Percentiles rank a stretch among this genome's conserved stretches.
phyloP scores from a whole-genome alignment of 2,113 vertebrate species.

The Lepisosteus oculatus region DNA sequence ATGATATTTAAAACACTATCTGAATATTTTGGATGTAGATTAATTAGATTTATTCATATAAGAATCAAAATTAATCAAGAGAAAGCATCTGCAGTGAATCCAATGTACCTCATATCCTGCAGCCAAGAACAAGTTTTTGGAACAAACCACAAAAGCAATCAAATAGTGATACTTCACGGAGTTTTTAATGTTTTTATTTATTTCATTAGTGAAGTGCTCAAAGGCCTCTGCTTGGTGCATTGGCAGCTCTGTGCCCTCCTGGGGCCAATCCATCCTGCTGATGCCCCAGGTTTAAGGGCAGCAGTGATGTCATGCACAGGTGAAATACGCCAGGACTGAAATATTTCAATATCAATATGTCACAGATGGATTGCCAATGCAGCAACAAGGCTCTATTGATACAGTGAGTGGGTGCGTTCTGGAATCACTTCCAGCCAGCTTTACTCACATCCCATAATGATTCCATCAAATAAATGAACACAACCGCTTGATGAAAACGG shows the following conservation, averaged over 20 bases:
- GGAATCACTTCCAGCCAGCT: background rate
- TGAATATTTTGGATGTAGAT: no score
- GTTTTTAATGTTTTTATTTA: background rate
- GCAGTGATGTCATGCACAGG: slow-evolving; percentile 38
- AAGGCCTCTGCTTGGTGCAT: background rate
- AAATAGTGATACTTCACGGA: background rate
- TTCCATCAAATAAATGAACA: no score
- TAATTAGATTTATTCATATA: no score
- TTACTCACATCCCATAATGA: background rate
- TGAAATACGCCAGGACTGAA: background rate
- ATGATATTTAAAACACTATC: no score
- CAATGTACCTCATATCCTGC: no score
- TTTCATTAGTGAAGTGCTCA: background rate
- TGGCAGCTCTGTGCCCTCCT: slow-evolving; percentile 3
- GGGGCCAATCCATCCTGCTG: slow-evolving; percentile 1
- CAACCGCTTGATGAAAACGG: no score
- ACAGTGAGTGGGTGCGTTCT: slow-evolving; percentile 2
- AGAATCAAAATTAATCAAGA: no score
- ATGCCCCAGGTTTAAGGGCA: background rate
- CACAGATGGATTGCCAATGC: slow-evolving; percentile 5
- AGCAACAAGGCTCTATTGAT: slow-evolving; percentile 25
- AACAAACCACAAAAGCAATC: no score
- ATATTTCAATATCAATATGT: slow-evolving; percentile 13
- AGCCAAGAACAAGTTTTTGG: no score
- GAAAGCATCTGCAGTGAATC: no score